A percentile compares a stretch with the other conserved stretches of the same genome.
These are phyloP conservation scores for Chromis chromis DNA, from an alignment of 2,797 vertebrate genomes.

Conservation along the genomic window DNA sequence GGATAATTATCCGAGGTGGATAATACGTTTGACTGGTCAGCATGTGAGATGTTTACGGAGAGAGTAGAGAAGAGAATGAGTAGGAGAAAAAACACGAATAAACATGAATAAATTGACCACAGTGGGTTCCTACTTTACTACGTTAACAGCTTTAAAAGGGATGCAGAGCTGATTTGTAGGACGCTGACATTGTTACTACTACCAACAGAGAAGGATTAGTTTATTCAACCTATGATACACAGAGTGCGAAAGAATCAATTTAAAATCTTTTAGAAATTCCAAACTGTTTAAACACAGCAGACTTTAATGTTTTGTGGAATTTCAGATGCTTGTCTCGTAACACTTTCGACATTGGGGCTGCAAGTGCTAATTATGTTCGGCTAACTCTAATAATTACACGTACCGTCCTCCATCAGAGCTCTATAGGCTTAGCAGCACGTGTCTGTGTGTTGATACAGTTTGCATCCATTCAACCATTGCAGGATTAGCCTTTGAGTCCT, in stretches of 20 bases:
- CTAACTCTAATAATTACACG: background rate
- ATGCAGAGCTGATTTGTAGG: constrained; percentile 9
- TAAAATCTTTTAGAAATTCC: background rate
- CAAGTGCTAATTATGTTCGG: background rate
- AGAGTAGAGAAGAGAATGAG: constrained; percentile 4
- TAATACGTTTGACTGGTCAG: constrained; percentile 9
- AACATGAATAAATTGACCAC: constrained; percentile 52
- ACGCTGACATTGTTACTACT: background rate
- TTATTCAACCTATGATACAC: constrained; percentile 22
- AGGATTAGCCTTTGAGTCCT: constrained; percentile 34
- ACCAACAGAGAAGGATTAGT: constrained; percentile 23
- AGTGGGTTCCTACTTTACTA: constrained; percentile 37
- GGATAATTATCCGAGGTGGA: constrained; percentile 26
- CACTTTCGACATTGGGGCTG: background rate
- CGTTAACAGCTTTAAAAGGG: constrained; percentile 40
- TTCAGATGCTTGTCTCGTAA: background rate
- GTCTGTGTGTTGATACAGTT: background rate
- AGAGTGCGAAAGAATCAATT: background rate
- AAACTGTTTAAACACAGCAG: background rate
- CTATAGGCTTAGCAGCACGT: background rate
- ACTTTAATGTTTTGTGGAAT: background rate
- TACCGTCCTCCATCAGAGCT: background rate
- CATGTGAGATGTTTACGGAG: constrained; percentile 29
- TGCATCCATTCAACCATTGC: constrained; percentile 31
- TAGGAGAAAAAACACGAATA: constrained; percentile 40